Conservation (phyloP, 2,888 invertebrate species). For the Acleris cristana region DNA sequence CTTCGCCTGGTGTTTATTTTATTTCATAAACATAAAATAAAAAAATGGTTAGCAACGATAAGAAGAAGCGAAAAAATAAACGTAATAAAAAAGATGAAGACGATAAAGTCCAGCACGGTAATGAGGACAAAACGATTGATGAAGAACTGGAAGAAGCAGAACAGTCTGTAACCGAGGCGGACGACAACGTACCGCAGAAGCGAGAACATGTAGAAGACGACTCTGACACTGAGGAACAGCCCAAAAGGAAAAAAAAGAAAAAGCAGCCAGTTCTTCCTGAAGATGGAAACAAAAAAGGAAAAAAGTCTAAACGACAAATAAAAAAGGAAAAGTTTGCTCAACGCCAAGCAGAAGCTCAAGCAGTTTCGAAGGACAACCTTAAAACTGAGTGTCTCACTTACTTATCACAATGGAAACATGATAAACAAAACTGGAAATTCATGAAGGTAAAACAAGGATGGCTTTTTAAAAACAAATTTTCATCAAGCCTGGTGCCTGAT, state of each 20-base stretch:
- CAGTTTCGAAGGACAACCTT: slow-evolving; percentile 79
- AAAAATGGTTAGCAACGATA: slow-evolving; percentile 56
- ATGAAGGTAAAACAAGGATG: slow-evolving; percentile 91
- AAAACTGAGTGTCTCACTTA: slow-evolving; percentile 86
- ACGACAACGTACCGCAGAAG: slow-evolving; percentile 37
- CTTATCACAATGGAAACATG: slow-evolving; percentile 89
- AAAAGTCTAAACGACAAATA: slow-evolving; percentile 86
- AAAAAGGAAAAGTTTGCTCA: slow-evolving; percentile 86
- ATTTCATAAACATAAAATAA: too few relatives aligned
- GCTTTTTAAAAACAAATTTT: slow-evolving; percentile 88
- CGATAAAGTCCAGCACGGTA: not conserved
- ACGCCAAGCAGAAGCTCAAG: slow-evolving; percentile 80
- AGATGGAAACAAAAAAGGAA: slow-evolving; percentile 65
- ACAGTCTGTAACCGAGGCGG: slow-evolving; percentile 42
- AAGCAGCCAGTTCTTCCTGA: slow-evolving; percentile 56
- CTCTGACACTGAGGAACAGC: slow-evolving; percentile 59
- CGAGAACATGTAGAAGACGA: slow-evolving; percentile 52
- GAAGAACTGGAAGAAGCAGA: slow-evolving; percentile 41
- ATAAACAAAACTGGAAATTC: slow-evolving; percentile 89
- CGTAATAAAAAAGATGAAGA: slow-evolving; percentile 22
- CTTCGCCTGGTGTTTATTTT: too few relatives aligned
- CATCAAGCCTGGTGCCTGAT: slow-evolving; percentile 83
- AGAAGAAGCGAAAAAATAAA: slow-evolving; percentile 51
- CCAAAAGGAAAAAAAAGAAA: slow-evolving; percentile 67
- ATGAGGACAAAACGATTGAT: slow-evolving; percentile 29